These are phyloP conservation scores for Buceros bicornis DNA, from an alignment of 2,797 vertebrate genomes.

Conservation along the genomic window DNA sequence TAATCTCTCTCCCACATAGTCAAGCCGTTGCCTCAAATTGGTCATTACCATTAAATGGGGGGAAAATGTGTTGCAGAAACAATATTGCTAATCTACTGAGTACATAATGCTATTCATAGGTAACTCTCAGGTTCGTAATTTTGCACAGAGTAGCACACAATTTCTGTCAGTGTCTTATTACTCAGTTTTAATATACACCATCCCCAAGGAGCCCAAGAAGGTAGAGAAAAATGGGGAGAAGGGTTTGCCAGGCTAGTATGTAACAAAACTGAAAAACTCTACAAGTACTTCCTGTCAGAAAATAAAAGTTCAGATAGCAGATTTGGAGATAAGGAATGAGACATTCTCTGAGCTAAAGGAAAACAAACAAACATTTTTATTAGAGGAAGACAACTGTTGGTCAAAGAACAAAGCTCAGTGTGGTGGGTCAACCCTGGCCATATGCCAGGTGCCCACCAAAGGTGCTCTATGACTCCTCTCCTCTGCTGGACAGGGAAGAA, in stretches of 20 bases:
- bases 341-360: not conserved
- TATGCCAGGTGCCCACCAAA: not conserved
- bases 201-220: not conserved
- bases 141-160: not conserved
- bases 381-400: not conserved
- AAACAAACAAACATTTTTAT: not conserved
- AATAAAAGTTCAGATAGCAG: not conserved
- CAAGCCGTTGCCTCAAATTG: not conserved
- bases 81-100: not conserved
- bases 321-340: not conserved
- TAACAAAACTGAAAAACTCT: not conserved
- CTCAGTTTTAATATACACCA: not conserved
- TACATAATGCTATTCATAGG: not conserved
- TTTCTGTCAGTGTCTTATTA: not conserved
- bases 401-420: not conserved
- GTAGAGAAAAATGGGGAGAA: not conserved
- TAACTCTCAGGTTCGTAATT: not conserved
- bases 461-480: not conserved
- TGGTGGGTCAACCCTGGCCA: not conserved
- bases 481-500: not conserved
- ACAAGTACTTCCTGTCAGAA: not conserved
- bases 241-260: not conserved
- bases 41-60: rapidly evolving
- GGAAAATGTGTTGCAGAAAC: not conserved
- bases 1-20: not conserved